Evolutionary conservation across 64 coral and sea anemone species (phyloP), one percentile per base, ranked within the genome.

Genomic region (Cladopsammia gracilis): DNA sequence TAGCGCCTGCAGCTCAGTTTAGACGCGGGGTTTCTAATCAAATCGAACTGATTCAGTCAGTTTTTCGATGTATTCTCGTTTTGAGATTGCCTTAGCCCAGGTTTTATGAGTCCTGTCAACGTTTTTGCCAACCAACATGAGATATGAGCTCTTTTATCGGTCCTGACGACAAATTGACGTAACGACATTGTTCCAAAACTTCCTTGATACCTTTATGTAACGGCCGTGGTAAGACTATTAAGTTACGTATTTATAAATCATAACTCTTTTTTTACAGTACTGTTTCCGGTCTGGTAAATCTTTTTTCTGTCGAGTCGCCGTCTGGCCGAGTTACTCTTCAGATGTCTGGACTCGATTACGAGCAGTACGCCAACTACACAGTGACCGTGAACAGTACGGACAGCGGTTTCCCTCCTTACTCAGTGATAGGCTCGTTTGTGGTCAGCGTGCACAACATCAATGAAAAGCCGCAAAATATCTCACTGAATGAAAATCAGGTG

Each of bases 341-440:
- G 58, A 82, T 64, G 53, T 69, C 89, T 12, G 75, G 72, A 44
- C 78, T 95, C 6, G 76, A 93, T 64, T 98, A 90, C 71, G 96
- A 98, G 49, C 71, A 68, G 13, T 92, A 92, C 42, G 46, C 45
- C 7, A 93, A 92, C 5, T 98, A 87, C 82, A 95, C 90, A 3
- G 66, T 98, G n/a, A 64, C 44, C 10, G 77, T 98, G 12, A 95
- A 70, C 72, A 89, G 90, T 25, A 72, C 86, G 84, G 96, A 98
- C 82, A 93, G 69, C 75, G 96, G 96, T 48, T 86, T 76, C 76
- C 96, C 96, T 12, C 93, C 93, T 14, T 92, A 92, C 44, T 79
- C 96, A 20, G 65, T 95, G 15, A 83, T 75, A 76, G 87, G 80
- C n/a, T 85, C 85, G 48, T 90, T 98, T 75, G 80, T 71, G 57